Conservation (phyloP, 1,140 invertebrate species). For the Procambarus clarkii region DNA sequence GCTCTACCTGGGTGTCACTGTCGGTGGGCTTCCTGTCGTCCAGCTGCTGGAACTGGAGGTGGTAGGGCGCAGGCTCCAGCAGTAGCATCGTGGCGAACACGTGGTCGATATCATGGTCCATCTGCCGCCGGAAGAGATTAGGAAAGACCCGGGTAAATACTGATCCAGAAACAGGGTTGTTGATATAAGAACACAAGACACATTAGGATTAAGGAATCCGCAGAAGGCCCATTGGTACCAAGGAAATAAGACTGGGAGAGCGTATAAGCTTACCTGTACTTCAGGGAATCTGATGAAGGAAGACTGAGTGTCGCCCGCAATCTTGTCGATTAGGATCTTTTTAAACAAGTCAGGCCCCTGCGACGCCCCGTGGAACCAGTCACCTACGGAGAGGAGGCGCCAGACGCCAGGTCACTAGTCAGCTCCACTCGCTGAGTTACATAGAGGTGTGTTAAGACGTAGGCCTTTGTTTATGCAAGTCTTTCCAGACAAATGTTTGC, state of each 20-base stretch:
- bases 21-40: conserved; percentile 14
- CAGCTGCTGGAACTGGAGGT: conserved; percentile 34
- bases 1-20: conserved; percentile 14
- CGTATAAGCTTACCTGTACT: conserved; percentile 21
- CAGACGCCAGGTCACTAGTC: too few relatives aligned
- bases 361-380: conserved; percentile 43
- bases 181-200: too few relatives aligned
- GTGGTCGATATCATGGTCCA: conserved; percentile 39
- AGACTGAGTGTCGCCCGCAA: not conserved
- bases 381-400: conserved; percentile 5
- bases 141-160: not conserved
- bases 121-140: not conserved
- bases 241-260: too few relatives aligned
- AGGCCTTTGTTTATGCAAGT: too few relatives aligned
- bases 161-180: too few relatives aligned
- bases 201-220: too few relatives aligned
- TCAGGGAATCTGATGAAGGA: conserved; percentile 56
- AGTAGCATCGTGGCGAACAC: conserved; percentile 36
- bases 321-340: not conserved
- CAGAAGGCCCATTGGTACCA: too few relatives aligned
- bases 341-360: conserved; percentile 32
- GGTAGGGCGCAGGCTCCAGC: conserved; percentile 44
- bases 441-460: too few relatives aligned
- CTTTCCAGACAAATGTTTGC: too few relatives aligned
- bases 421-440: too few relatives aligned